phyloP scores from a whole-genome alignment of 2,888 invertebrate genomes.

The Podotricha telesiphe region DNA sequence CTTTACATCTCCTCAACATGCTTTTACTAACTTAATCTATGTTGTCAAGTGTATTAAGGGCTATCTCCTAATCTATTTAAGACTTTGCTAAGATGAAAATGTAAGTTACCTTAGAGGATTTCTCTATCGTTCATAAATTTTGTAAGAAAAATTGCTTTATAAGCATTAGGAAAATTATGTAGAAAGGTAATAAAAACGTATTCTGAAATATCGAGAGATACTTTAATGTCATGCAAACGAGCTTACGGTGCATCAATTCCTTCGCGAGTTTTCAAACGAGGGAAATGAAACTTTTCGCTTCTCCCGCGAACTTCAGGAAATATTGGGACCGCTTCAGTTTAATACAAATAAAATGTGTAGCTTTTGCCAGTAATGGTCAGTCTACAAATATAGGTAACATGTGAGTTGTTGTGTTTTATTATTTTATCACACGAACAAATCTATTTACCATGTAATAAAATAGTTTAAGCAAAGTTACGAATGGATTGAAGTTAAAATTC shows the following conservation, averaged over 20 bases:
- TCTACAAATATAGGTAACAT: slow-evolving; percentile 4
- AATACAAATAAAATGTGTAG: slow-evolving; percentile 51
- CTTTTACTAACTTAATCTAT: slow-evolving; percentile 16
- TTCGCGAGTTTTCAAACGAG: slow-evolving; percentile 49
- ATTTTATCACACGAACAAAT: not conserved
- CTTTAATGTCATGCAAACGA: slow-evolving; percentile 52
- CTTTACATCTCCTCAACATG: slow-evolving; percentile 19
- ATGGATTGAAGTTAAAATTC: slow-evolving; percentile 22
- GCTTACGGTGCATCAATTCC: slow-evolving; percentile 49
- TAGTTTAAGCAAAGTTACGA: slow-evolving; percentile 4
- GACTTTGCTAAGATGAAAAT: not conserved
- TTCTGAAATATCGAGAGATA: slow-evolving; percentile 39
- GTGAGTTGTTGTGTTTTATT: not conserved
- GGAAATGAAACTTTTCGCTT: slow-evolving; percentile 51
- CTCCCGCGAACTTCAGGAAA: slow-evolving; percentile 48
- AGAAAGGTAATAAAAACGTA: slow-evolving; percentile 27
- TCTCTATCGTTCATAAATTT: not conserved
- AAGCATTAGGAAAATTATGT: slow-evolving; percentile 2
- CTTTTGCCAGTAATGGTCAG: slow-evolving; percentile 31
- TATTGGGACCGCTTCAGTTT: slow-evolving; percentile 50
- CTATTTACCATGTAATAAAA: not conserved
- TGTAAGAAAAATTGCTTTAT: not conserved
- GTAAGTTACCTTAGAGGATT: not conserved
- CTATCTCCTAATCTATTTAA: not conserved
- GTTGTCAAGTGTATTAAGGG: slow-evolving; percentile 1